phyloP scores from a whole-genome alignment of 2,888 invertebrate species.

The Drosophila lacicola region DNA sequence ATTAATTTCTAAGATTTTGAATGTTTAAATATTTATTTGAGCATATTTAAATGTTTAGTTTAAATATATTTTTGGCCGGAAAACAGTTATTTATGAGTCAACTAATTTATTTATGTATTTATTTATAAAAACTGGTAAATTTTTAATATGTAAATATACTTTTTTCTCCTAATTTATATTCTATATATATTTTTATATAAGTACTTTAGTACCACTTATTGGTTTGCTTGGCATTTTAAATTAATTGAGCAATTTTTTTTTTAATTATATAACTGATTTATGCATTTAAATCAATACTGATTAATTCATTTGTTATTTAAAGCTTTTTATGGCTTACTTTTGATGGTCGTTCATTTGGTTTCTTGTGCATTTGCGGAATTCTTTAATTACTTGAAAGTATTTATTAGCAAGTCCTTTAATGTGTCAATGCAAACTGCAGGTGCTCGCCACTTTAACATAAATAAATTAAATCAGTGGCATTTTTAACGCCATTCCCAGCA shows the following conservation, averaged over 20 bases:
- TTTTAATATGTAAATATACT: not conserved
- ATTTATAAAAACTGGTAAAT: not conserved
- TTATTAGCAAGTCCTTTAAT: constrained; percentile 35
- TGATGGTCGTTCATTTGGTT: not conserved
- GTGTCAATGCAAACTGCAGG: constrained; percentile 57
- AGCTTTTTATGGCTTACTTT: constrained; percentile 12
- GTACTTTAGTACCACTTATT: not conserved
- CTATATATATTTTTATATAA: not conserved
- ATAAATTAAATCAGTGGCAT: constrained; percentile 54
- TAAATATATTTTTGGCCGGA: too few relatives aligned
- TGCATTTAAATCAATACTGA: constrained; percentile 32
- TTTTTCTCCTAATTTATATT: not conserved
- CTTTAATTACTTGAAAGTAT: constrained; percentile 35
- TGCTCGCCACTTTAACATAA: not conserved
- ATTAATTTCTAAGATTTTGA: too few relatives aligned
- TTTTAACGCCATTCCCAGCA: constrained; percentile 51
- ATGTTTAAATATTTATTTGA: too few relatives aligned
- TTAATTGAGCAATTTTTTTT: constrained; percentile 22
- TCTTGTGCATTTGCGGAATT: constrained; percentile 5
- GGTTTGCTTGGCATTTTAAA: not conserved
- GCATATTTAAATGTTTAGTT: too few relatives aligned
- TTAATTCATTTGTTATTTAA: constrained; percentile 26
- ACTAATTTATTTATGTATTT: not conserved
- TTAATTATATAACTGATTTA: constrained; percentile 1
- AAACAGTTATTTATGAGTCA: not conserved